Evolutionary conservation across 2,113 vertebrate species (phyloP).

Genomic region (Thamnaconus septentrionalis): DNA sequence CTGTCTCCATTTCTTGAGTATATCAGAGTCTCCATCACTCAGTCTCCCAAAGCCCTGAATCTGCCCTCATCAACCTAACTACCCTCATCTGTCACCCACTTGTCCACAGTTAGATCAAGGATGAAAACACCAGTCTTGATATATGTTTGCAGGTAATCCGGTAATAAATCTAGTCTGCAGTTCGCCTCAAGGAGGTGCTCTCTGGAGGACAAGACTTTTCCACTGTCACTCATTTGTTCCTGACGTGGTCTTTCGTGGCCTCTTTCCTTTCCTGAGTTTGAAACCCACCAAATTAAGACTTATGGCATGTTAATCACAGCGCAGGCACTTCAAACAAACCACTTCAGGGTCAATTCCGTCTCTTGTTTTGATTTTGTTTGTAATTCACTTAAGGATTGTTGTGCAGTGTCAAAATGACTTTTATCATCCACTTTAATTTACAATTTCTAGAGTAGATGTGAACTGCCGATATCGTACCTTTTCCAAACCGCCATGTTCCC

Average conservation of each 20-base stretch:
- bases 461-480: too few relatives aligned
- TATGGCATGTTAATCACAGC: constrained; percentile 40
- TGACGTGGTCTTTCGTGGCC: constrained; percentile 11
- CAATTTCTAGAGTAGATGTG: background rate
- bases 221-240: constrained; percentile 11
- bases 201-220: constrained; percentile 19
- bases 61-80: constrained; percentile 38
- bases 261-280: constrained; percentile 18
- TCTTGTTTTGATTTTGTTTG: background rate
- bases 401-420: background rate
- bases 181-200: constrained; percentile 34
- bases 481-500: too few relatives aligned
- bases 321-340: constrained; percentile 41
- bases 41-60: constrained; percentile 26
- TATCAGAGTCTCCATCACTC: constrained; percentile 47
- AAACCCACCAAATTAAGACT: constrained; percentile 21
- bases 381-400: background rate
- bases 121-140: constrained; percentile 46
- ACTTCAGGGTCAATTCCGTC: constrained; percentile 1
- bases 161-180: constrained; percentile 37
- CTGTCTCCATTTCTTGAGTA: constrained; percentile 47
- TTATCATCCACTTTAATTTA: background rate
- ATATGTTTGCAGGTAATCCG: constrained; percentile 40
- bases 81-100: constrained; percentile 51
- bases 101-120: constrained; percentile 48